A percentile compares a stretch with the other conserved stretches of the same genome.
phyloP scores from a whole-genome alignment of 2,888 invertebrate genomes.

The Cynaeus angustus region DNA sequence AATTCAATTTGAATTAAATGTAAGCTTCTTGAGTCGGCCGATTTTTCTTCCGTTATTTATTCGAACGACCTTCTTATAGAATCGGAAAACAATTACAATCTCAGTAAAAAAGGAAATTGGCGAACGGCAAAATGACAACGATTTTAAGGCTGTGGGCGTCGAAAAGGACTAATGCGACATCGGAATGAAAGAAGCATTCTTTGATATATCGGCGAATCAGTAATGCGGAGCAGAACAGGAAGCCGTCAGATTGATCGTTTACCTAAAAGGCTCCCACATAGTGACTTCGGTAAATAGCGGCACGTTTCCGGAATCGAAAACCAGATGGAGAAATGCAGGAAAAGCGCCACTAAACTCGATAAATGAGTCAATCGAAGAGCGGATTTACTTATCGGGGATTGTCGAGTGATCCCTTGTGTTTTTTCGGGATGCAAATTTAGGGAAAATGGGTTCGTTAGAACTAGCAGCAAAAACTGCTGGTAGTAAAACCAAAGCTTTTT shows the following conservation, averaged over 20 bases:
- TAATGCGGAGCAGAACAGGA: constrained; percentile 60
- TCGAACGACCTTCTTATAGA: constrained; percentile 15
- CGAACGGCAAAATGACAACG: background rate
- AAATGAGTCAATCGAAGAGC: constrained; percentile 44
- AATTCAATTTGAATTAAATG: constrained; percentile 38
- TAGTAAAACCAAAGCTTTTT: too few species aligned
- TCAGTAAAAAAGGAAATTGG: constrained; percentile 8
- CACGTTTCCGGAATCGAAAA: constrained; percentile 59
- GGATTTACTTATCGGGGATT: constrained; percentile 48
- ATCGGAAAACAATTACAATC: constrained; percentile 7
- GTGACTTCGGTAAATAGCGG: constrained; percentile 59
- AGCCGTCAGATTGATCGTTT: constrained; percentile 62
- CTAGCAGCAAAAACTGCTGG: too few species aligned
- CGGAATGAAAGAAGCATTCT: constrained; percentile 48
- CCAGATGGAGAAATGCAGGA: constrained; percentile 44
- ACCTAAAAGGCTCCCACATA: constrained; percentile 61
- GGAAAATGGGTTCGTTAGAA: background rate
- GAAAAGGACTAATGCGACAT: constrained; percentile 7
- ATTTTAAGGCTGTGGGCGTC: background rate
- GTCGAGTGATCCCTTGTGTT: constrained; percentile 26
- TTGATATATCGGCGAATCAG: constrained; percentile 55
- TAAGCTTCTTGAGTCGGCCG: background rate
- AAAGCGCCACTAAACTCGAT: constrained; percentile 46
- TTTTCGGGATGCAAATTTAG: constrained; percentile 26
- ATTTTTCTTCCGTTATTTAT: constrained; percentile 28